Conservation (phyloP, 2,888 invertebrate species). For the Polietes domitor region DNA sequence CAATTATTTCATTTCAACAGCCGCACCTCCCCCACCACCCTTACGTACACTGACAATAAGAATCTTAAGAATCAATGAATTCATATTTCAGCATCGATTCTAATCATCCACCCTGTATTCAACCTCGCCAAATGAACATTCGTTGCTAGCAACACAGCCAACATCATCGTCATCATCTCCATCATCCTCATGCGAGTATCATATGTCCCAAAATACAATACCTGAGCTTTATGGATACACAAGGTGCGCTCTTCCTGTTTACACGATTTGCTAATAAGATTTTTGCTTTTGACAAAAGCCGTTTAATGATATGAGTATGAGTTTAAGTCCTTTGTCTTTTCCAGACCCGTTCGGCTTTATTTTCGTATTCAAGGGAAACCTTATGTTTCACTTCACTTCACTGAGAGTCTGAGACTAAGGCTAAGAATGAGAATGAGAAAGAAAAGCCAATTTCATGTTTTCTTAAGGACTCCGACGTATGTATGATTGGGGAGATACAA, state of each 20-base stretch:
- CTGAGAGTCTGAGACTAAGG: background rate
- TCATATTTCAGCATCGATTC: too few species aligned
- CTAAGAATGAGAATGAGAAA: too few species aligned
- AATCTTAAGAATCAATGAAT: too few species aligned
- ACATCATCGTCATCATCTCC: too few species aligned
- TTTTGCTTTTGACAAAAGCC: background rate
- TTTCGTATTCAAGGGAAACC: background rate
- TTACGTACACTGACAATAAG: too few species aligned
- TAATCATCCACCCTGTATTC: too few species aligned
- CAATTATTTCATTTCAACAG: too few species aligned
- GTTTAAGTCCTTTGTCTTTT: background rate
- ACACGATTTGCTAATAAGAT: constrained; percentile 17
- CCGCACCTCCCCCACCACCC: too few species aligned
- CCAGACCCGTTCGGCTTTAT: background rate
- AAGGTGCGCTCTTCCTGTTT: background rate
- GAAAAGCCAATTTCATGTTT: background rate
- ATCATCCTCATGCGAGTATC: background rate
- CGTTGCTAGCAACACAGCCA: too few species aligned
- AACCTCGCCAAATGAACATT: too few species aligned
- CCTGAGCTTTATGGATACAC: background rate
- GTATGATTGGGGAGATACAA: background rate
- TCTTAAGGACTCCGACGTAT: background rate
- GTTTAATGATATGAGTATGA: constrained; percentile 15
- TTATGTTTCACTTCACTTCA: background rate
- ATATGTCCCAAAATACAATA: background rate